Conservation (phyloP, 2,888 invertebrate species). For the Cremastinae sp. region DNA sequence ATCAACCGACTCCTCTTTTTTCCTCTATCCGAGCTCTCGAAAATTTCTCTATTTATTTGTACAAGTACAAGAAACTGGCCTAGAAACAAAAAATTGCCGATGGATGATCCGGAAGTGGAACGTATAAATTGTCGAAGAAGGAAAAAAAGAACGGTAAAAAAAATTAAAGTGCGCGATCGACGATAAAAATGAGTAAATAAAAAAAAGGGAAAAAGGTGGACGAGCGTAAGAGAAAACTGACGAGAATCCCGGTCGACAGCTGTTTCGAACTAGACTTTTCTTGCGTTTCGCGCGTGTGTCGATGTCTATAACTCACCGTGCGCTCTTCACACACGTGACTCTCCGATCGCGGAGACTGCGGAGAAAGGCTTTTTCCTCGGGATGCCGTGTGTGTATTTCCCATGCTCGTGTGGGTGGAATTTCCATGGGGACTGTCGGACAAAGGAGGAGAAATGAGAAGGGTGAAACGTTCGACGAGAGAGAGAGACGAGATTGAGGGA, state of each 20-base stretch:
- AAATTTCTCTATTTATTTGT: too few relatives aligned
- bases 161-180: neutral
- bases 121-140: neutral
- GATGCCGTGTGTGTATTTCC: constrained; percentile 26
- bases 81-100: too few relatives aligned
- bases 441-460: constrained; percentile 56
- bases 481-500: constrained; percentile 50
- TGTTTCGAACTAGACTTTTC: constrained; percentile 64
- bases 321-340: neutral
- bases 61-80: too few relatives aligned
- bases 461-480: neutral
- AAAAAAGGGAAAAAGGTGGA: constrained; percentile 40
- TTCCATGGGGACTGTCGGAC: constrained; percentile 62
- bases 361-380: constrained; percentile 47
- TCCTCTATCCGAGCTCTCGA: too few relatives aligned
- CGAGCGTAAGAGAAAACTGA: constrained; percentile 6
- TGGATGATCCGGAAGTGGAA: neutral
- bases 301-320: neutral
- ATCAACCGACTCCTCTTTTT: too few relatives aligned
- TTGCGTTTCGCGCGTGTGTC: constrained; percentile 26
- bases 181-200: constrained; percentile 5
- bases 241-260: constrained; percentile 64
- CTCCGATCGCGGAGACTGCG: constrained; percentile 17
- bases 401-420: constrained; percentile 66
- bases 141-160: neutral